Base-by-base conservation (phyloP, 2,797 vertebrate genomes). In the Corythornis leucogaster region DNA sequence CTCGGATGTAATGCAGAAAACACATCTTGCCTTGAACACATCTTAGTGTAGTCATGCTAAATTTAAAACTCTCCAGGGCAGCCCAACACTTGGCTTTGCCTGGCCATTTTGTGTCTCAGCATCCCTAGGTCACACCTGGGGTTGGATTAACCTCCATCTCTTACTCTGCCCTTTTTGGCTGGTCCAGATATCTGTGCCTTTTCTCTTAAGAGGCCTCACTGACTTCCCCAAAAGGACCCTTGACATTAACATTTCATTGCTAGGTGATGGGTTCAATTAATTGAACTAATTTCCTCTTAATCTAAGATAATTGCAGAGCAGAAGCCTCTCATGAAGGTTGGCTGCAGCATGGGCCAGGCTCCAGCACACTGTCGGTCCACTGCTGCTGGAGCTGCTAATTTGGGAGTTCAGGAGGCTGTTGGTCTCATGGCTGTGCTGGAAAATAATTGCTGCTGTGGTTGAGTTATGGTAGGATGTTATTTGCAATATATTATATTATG, bases 11-110 rank as follows among this genome's bases (percentile, higher is more conserved):
- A 25, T 15, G 42, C 70, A 77, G 66, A 80, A 77, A 84, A 68
- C 46, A 15, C 18, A 8, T 16, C 59, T 25, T 67, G 6, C 10
- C 54, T 59, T 46, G 28, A 55, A 38, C 1, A 1, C 2, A 0
- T 51, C 30, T 63, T 75, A 28, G 45, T 24, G 57, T 31, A 53
- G 8, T 51, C 31, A 3, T 15, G 42, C 6, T n/a, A 21, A 28
- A 89, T 86, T 59, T 42, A 61, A 68, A 64, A 26, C 18, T 80
- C 14, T 33, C n/a, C 43, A 17, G 15, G 42, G 19, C 6, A 6
- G n/a, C 18, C 30, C 21, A 25, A 3, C 4, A 9, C 18, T n/a
- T 0, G 1, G 15, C 13, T 77, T 83, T 4, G 5, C 45, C 38
- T 1, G 2, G 62, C 48, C 21, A 2, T 35, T 57, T 69, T 69